A percentile compares a stretch with the other conserved stretches of the same genome.
These are phyloP conservation scores for Percopsis transmontana DNA, from an alignment of 2,113 vertebrate genomes.

Conservation along the genomic window DNA sequence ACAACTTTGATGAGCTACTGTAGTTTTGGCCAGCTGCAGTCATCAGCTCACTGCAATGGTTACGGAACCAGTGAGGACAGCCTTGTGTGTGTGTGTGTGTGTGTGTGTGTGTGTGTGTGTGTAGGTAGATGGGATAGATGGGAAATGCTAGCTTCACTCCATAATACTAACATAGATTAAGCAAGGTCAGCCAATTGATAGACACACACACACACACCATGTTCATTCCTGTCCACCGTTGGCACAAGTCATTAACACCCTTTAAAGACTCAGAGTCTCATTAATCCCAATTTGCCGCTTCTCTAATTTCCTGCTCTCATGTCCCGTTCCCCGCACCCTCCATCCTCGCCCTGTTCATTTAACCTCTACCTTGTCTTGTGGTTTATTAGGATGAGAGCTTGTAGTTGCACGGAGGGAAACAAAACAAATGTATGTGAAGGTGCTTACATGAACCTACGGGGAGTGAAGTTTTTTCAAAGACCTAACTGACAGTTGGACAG, in stretches of 20 bases:
- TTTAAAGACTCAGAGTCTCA: constrained; percentile 33
- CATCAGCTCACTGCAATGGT: not conserved
- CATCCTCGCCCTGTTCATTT: not conserved
- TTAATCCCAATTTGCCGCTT: constrained; percentile 44
- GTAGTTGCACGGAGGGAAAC: no score
- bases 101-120: not conserved
- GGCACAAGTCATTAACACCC: constrained; percentile 42
- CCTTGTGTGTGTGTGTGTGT: not conserved
- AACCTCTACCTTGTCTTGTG: no score
- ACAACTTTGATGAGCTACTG: no score
- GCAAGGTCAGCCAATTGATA: constrained; percentile 8
- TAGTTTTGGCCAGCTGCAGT: not conserved
- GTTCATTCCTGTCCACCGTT: constrained; percentile 34
- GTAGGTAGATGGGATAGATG: not conserved
- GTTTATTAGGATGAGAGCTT: no score
- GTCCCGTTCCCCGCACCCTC: not conserved
- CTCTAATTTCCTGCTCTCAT: not conserved
- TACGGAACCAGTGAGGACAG: not conserved
- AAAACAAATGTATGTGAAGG: no score
- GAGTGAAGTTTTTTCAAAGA: no score
- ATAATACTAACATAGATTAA: not conserved
- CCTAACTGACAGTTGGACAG: no score
- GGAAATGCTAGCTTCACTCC: not conserved
- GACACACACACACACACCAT: constrained; percentile 18
- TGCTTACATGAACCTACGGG: no score